phyloP scores from a whole-genome alignment of 2,113 vertebrate genomes.

The Eretmochelys imbricata region DNA sequence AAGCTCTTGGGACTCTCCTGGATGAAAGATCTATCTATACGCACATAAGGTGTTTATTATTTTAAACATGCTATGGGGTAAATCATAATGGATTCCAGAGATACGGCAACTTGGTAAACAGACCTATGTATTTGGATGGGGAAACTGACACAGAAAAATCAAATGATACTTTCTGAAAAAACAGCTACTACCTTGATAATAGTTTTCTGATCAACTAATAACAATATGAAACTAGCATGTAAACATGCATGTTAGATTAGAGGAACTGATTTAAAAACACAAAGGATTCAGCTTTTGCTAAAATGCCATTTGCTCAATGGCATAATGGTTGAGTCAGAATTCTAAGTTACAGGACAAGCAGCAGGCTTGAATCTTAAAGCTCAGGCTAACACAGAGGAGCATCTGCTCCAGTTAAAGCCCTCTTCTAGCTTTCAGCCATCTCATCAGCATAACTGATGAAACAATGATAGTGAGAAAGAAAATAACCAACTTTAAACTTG shows the following conservation, averaged over 20 bases:
- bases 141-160: background rate
- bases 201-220: background rate
- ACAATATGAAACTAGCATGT: background rate
- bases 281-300: background rate
- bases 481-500: conserved; percentile 22
- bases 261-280: background rate
- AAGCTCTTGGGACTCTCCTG: background rate
- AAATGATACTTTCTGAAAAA: background rate
- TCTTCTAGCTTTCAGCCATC: rapidly evolving
- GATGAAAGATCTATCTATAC: background rate
- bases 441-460: conserved; percentile 3
- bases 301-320: background rate
- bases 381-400: background rate
- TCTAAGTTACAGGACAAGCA: background rate
- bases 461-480: conserved; percentile 25
- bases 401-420: background rate
- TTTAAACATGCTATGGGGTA: background rate
- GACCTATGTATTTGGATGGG: background rate
- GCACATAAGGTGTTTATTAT: background rate
- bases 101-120: background rate
- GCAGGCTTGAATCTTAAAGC: background rate
- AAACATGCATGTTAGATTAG: background rate
- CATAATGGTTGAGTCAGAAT: background rate
- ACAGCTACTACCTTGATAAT: background rate
- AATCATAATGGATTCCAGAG: background rate